Percentiles rank a stretch among this genome's conserved stretches.
Evolutionary conservation across 2,888 invertebrate species (phyloP).

Genomic region (Saturnia japonica): DNA sequence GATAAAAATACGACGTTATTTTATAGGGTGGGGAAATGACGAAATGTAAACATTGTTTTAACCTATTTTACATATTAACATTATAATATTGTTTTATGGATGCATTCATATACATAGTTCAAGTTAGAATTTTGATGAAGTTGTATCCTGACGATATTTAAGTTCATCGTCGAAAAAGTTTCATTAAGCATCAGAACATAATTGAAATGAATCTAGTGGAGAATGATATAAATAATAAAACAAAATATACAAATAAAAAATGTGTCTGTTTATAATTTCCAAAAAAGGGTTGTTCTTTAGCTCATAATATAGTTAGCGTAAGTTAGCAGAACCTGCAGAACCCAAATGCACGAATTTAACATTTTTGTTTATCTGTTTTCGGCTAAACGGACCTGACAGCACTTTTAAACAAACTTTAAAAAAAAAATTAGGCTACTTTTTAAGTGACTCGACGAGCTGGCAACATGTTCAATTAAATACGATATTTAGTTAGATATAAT

Average conservation of each 20-base stretch:
- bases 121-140: not conserved
- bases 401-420: no score
- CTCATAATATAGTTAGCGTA: not conserved
- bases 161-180: not conserved
- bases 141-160: not conserved
- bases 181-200: not conserved
- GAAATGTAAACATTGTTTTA: slow-evolving; percentile 10
- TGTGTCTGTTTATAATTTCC: not conserved
- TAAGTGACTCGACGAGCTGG: no score
- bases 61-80: not conserved
- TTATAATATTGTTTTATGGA: not conserved
- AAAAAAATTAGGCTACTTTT: no score
- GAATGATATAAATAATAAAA: not conserved
- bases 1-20: slow-evolving; percentile 19
- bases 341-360: no score
- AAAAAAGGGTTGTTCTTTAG: not conserved
- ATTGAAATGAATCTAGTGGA: not conserved
- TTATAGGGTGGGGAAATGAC: slow-evolving; percentile 16
- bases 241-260: not conserved
- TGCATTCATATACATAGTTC: not conserved
- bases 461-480: no score
- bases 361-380: no score
- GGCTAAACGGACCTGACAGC: no score
- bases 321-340: not conserved
- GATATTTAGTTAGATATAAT: no score